Conservation (phyloP, 2,113 vertebrate species). For the Megaceryle maxima region DNA sequence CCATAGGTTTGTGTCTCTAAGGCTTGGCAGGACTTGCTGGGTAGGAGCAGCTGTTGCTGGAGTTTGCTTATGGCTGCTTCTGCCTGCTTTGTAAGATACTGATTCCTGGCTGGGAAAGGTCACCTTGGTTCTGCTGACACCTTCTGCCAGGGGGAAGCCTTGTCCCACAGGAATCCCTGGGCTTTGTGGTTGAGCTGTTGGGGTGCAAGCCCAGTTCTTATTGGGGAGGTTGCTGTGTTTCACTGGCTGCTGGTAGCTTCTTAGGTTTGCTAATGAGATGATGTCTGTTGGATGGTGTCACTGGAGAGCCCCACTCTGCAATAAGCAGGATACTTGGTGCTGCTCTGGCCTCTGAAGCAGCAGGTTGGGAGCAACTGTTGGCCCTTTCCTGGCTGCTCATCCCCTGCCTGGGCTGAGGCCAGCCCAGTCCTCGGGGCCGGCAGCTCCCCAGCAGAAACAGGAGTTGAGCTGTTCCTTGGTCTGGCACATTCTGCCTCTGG, state of each 20-base stretch:
- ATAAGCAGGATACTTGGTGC: background rate
- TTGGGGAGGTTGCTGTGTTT: background rate
- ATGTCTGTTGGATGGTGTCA: background rate
- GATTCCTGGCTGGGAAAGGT: background rate
- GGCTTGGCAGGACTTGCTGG: background rate
- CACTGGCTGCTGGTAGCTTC: background rate
- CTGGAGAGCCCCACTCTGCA: background rate
- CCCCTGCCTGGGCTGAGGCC: background rate
- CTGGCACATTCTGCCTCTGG: background rate
- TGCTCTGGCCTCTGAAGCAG: background rate
- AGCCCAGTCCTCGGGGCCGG: background rate
- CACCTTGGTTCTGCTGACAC: background rate
- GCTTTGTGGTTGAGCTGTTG: rapidly evolving
- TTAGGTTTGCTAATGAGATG: background rate
- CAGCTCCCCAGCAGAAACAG: background rate
- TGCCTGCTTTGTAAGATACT: background rate
- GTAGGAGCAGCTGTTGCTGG: background rate
- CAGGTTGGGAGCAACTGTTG: background rate
- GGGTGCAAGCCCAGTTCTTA: background rate
- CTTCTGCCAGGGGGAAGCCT: background rate
- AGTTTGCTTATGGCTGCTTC: background rate
- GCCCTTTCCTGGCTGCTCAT: background rate
- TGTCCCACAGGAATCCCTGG: background rate
- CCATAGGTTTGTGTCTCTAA: background rate
- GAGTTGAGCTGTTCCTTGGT: background rate